Percentiles rank a stretch among this genome's conserved stretches.
Evolutionary conservation across 2,888 invertebrate species (phyloP).

Genomic region (Venustoraphidia nigricollis): DNA sequence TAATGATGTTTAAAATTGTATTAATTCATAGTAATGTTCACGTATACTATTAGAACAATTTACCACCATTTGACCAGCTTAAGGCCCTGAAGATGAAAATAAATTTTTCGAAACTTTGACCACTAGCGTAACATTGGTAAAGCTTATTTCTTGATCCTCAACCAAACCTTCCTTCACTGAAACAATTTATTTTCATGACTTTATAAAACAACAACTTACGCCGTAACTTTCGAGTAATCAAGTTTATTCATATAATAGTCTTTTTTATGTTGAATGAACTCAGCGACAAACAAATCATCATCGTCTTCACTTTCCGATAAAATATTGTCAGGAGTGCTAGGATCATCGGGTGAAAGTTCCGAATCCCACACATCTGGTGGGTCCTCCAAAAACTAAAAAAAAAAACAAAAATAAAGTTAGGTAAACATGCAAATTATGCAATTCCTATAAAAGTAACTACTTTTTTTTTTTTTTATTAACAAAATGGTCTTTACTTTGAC

Average conservation of each 20-base stretch:
- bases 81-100: too few relatives aligned
- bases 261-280: conserved; percentile 72
- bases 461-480: too few relatives aligned
- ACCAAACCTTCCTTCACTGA: too few relatives aligned
- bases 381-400: conserved; percentile 10
- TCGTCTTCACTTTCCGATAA: conserved; percentile 29
- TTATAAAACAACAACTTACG: conserved; percentile 35
- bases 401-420: conserved; percentile 8
- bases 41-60: too few relatives aligned
- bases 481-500: too few relatives aligned
- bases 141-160: too few relatives aligned
- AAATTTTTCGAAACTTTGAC: too few relatives aligned
- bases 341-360: conserved; percentile 14
- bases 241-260: conserved; percentile 88
- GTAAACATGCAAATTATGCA: conserved; percentile 3
- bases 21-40: too few relatives aligned
- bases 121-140: too few relatives aligned
- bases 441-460: too few relatives aligned
- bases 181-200: not conserved
- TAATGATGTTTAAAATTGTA: too few relatives aligned
- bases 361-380: conserved; percentile 12
- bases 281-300: conserved; percentile 43
- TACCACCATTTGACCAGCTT: too few relatives aligned
- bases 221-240: conserved; percentile 61
- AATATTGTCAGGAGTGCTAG: conserved; percentile 26